Conservation (phyloP, 2,888 invertebrate species). For the Pammene fasciana region DNA sequence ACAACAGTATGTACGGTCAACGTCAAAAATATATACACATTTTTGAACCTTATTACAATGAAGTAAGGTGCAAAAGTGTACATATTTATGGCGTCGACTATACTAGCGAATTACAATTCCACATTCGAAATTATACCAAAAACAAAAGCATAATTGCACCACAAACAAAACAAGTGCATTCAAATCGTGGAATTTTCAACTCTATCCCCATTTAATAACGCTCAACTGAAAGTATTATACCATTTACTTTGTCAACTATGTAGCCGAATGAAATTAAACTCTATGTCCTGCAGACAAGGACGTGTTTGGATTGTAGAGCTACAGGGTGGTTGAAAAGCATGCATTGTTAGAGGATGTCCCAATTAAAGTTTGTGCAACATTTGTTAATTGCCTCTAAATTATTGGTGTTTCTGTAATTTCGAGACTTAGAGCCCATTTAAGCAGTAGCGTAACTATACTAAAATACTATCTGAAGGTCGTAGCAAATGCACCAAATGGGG, state of each 20-base stretch:
- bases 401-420: background rate
- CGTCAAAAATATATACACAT: too few relatives aligned
- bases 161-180: background rate
- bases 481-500: too few relatives aligned
- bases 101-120: conserved; percentile 20
- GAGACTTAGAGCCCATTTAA: background rate
- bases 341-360: conserved; percentile 6
- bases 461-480: too few relatives aligned
- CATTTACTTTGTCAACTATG: background rate
- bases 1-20: too few relatives aligned
- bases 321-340: background rate
- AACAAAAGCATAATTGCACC: conserved; percentile 34
- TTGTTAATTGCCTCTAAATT: conserved; percentile 7
- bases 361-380: conserved; percentile 8
- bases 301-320: background rate
- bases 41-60: too few relatives aligned
- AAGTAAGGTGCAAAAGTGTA: too few relatives aligned
- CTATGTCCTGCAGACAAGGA: background rate
- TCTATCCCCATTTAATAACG: background rate
- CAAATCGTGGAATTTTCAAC: conserved; percentile 3
- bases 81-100: too few relatives aligned
- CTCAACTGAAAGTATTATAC: background rate
- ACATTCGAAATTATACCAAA: conserved; percentile 31
- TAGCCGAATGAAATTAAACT: background rate
- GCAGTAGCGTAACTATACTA: too few relatives aligned